phyloP scores from a whole-genome alignment of 2,797 vertebrate genomes.

The Morus bassanus region DNA sequence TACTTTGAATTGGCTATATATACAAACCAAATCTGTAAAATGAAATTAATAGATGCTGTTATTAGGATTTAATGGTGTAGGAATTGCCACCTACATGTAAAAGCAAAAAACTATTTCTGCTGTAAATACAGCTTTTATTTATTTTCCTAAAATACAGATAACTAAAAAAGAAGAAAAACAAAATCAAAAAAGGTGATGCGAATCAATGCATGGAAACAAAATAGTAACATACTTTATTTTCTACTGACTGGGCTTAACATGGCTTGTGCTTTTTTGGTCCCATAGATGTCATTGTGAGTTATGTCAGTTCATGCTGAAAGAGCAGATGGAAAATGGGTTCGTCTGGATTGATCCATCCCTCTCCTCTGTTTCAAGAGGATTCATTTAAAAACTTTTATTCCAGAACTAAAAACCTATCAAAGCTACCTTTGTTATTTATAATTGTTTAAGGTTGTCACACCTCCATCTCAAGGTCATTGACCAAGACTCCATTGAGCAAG shows the following conservation, averaged over 20 bases:
- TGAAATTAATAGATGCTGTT: not conserved
- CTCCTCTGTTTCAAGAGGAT: not conserved
- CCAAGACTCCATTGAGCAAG: not conserved
- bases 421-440: not conserved
- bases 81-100: not conserved
- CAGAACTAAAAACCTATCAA: not conserved
- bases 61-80: not conserved
- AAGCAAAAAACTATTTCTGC: not conserved
- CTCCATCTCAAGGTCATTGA: not conserved
- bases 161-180: not conserved
- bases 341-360: not conserved
- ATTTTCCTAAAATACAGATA: not conserved
- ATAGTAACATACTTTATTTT: not conserved
- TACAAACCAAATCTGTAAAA: constrained; percentile 18
- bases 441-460: not conserved
- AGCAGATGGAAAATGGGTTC: not conserved
- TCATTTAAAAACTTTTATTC: not conserved
- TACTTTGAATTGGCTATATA: not conserved
- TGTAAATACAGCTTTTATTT: not conserved
- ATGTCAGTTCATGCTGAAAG: not conserved
- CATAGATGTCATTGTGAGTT: constrained; percentile 4
- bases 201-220: not conserved
- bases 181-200: not conserved
- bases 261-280: not conserved
- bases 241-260: not conserved